Conservation (phyloP, 30 jellyfish, hydroid and myxozoan genomes). For the Turritopsis rubra region DNA sequence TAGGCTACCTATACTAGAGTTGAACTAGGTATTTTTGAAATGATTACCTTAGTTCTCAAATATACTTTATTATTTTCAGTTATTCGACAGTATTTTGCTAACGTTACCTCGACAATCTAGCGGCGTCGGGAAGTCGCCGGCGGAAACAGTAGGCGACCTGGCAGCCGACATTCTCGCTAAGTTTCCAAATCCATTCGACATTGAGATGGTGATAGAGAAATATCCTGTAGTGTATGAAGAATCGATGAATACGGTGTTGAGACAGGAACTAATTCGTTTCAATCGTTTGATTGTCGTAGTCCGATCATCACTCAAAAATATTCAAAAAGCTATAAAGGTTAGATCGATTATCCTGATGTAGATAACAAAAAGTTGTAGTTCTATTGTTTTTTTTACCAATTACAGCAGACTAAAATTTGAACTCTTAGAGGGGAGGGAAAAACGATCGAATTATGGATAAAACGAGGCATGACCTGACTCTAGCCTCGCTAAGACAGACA, state of each 20-base stretch:
- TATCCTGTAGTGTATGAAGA: conserved; percentile 87
- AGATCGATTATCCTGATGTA: not conserved
- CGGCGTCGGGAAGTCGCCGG: conserved; percentile 95
- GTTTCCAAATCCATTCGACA: conserved; percentile 75
- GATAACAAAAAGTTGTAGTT: too few relatives aligned
- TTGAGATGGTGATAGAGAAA: conserved; percentile 81
- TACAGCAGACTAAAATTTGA: too few relatives aligned
- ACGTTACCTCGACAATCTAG: conserved; percentile 93
- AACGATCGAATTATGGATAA: too few relatives aligned
- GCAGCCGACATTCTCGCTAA: conserved; percentile 89
- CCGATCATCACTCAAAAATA: conserved; percentile 61
- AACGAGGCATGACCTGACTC: too few relatives aligned
- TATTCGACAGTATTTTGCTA: conserved; percentile 81
- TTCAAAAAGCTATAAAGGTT: conserved; percentile 97
- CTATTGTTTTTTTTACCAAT: too few relatives aligned
- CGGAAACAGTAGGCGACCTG: conserved; percentile 82
- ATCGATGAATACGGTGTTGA: conserved; percentile 91
- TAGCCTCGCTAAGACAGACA: too few relatives aligned
- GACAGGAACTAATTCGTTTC: conserved; percentile 91
- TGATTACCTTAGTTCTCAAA: too few relatives aligned
- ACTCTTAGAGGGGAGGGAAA: too few relatives aligned
- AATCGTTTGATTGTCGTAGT: conserved; percentile 87
- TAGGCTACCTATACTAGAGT: too few relatives aligned
- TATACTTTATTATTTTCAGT: conserved; percentile 46
- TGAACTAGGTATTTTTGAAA: too few relatives aligned